These are phyloP conservation scores for Bucco capensis DNA, from an alignment of 2,113 vertebrate species.

Conservation along the genomic window DNA sequence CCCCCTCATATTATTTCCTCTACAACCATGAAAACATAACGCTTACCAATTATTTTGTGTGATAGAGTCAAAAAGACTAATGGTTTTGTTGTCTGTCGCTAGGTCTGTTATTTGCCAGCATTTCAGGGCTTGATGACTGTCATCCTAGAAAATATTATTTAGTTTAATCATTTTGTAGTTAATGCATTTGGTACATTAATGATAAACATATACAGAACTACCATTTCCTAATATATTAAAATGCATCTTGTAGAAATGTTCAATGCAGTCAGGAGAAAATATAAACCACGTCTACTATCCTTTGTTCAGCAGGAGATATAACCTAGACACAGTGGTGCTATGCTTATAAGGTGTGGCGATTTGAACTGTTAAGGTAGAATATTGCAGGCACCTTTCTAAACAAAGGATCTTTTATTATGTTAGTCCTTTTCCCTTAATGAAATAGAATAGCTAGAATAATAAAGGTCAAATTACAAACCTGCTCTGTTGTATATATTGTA, in stretches of 20 bases:
- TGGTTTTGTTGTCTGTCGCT: not conserved
- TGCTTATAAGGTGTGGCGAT: not conserved
- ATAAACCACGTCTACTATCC: not conserved
- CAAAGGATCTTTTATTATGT: not conserved
- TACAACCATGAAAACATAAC: slow-evolving; percentile 42
- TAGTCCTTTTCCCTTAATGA: not conserved
- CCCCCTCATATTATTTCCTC: not conserved
- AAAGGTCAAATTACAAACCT: not conserved
- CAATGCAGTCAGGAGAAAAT: not conserved
- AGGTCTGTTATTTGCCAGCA: slow-evolving; percentile 28
- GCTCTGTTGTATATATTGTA: not conserved
- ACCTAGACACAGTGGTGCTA: not conserved
- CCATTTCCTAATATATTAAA: not conserved
- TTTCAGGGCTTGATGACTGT: slow-evolving; percentile 8
- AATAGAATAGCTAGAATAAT: not conserved
- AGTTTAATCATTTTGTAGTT: not conserved
- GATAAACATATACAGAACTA: not conserved
- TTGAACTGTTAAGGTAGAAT: not conserved
- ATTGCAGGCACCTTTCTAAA: not conserved
- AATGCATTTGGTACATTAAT: not conserved
- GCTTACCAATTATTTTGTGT: slow-evolving; percentile 59
- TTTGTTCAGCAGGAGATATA: not conserved
- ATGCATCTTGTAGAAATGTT: not conserved
- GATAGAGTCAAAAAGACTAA: slow-evolving; percentile 58
- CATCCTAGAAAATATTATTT: not conserved